Base-by-base conservation (phyloP, 2,888 invertebrate genomes). In the Stictocephala bisonia region DNA sequence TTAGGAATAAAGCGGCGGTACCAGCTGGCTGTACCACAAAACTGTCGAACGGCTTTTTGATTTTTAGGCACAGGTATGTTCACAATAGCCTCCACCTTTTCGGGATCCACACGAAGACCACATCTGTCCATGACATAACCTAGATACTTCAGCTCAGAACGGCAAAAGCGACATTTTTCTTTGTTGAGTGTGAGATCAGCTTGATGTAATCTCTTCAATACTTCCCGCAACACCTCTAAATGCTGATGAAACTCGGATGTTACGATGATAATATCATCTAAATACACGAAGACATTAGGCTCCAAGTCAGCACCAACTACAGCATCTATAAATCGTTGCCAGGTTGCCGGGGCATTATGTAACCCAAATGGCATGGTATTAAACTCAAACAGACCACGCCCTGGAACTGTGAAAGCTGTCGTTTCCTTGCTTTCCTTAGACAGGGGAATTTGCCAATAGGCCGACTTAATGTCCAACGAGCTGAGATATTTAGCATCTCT, bases 1-100 rank as follows among this genome's bases (percentile, higher is more conserved):
- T 80, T 71, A 0, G 74, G 74, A 0, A 81, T 75, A 51, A 80
- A 81, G 0, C 78, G 76, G 0, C 80, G 75, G 41, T 77, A 77
- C 76, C 76, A 77, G 9, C 72, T 71, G 0, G 72, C 68, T 26
- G 67, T 58, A 3, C 77, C 77, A 53, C 9, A 24, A 64, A 72
- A 74, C 31, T 60, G 50, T 13, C 72, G 41, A 24, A 75, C 71
- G 18, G 31, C 29, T 51, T 58, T 50, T 18, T 53, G 29, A 13
- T 31, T 69, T n/a, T 2, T 60, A 9, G 72, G 74, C 13, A 26
- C 44, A 11, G 74, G 72, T n/a, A 69, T 31, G 15, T 69, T 69
- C 15, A 68, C 11, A n/a, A 73, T 70, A 11, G 69, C 72, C 22
- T 48, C 18, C 4, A 70, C 66, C 44, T 75, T 73, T 9, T 69